Evolutionary conservation across 2,888 invertebrate genomes (phyloP).

Genomic region (Cerastis rubricosa): DNA sequence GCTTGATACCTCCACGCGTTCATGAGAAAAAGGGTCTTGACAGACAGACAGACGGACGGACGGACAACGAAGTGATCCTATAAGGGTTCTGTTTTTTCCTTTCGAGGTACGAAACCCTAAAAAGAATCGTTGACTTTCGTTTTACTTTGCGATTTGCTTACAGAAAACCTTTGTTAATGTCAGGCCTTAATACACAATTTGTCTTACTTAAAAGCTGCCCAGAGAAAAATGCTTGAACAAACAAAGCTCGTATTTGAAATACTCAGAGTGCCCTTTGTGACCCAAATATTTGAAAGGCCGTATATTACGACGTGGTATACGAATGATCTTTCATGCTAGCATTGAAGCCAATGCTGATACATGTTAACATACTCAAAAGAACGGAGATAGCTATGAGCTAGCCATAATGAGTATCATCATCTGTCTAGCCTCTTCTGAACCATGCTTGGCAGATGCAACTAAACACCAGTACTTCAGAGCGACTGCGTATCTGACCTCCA

Average conservation of each 20-base stretch:
- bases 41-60: too few relatives aligned
- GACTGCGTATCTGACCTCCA: too few relatives aligned
- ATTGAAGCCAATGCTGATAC: neutral
- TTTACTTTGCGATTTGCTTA: neutral
- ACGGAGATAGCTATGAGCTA: neutral
- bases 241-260: neutral
- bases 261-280: constrained; percentile 1
- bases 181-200: constrained; percentile 13
- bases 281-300: constrained; percentile 31
- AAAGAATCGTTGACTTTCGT: neutral
- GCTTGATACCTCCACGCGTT: too few relatives aligned
- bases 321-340: neutral
- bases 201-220: constrained; percentile 3
- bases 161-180: neutral
- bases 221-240: constrained; percentile 11
- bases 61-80: too few relatives aligned
- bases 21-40: too few relatives aligned
- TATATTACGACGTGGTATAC: neutral
- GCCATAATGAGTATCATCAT: neutral
- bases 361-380: neutral
- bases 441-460: neutral
- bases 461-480: neutral
- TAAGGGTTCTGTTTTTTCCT: too few relatives aligned
- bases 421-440: neutral
- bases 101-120: too few relatives aligned